Conservation (phyloP, 2,888 invertebrate genomes). For the Geotrupes spiniger region DNA sequence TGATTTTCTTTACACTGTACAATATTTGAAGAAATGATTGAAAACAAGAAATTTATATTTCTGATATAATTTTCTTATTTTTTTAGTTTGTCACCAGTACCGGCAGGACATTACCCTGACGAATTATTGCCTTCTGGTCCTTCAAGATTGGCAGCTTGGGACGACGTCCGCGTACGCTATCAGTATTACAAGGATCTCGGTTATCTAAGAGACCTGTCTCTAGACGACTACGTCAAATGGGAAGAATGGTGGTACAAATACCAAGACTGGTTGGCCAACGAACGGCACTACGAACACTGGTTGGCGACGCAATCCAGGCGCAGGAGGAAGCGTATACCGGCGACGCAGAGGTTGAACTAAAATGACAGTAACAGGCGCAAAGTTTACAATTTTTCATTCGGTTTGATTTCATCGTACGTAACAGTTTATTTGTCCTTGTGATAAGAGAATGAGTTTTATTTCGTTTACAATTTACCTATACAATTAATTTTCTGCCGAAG, state of each 20-base stretch:
- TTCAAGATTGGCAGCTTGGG: constrained; percentile 76
- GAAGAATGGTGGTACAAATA: constrained; percentile 95
- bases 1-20: too few relatives aligned
- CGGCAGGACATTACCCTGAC: constrained; percentile 76
- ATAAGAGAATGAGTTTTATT: background rate
- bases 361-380: constrained; percentile 6
- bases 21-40: too few relatives aligned
- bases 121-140: constrained; percentile 72
- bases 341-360: constrained; percentile 48
- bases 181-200: constrained; percentile 88
- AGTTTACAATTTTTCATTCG: background rate
- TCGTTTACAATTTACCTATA: too few relatives aligned
- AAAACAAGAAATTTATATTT: too few relatives aligned
- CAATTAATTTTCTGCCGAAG: too few relatives aligned
- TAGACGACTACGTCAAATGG: constrained; percentile 88
- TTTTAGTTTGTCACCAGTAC: constrained; percentile 61
- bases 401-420: background rate
- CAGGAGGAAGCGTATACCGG: constrained; percentile 43
- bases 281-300: constrained; percentile 74
- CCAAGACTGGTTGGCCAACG: constrained; percentile 86
- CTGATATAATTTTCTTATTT: constrained; percentile 6
- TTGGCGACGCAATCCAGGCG: constrained; percentile 50
- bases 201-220: constrained; percentile 72
- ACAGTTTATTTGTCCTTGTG: background rate
- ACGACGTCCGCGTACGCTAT: constrained; percentile 82